Percentiles rank a stretch among this genome's conserved stretches.
Conservation (phyloP, 2,113 vertebrate genomes). For the Fulmarus glacialis region DNA sequence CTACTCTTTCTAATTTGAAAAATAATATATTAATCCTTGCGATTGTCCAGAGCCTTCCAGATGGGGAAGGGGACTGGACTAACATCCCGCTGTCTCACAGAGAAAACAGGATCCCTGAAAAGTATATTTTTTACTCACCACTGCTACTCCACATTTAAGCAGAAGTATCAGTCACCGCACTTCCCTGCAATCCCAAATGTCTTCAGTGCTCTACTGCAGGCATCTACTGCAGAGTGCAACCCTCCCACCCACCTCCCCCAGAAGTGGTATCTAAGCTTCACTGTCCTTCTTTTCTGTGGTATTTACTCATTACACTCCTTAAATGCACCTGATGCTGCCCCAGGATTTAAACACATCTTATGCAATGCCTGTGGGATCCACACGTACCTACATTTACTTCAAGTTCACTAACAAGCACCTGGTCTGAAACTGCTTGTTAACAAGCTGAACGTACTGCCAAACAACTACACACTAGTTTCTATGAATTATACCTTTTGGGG, state of each 20-base stretch:
- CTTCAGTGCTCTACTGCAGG: background rate
- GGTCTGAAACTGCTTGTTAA: background rate
- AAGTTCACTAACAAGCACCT: background rate
- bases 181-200: background rate
- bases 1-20: background rate
- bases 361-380: background rate
- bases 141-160: background rate
- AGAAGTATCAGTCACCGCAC: background rate
- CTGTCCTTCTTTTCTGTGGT: background rate
- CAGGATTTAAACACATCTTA: background rate
- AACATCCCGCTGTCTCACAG: background rate
- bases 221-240: background rate
- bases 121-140: background rate
- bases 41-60: background rate
- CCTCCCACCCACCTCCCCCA: fast-evolving
- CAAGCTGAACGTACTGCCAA: background rate
- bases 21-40: background rate
- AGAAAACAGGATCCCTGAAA: background rate
- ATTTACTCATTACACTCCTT: background rate
- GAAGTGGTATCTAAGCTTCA: background rate
- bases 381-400: fast-evolving
- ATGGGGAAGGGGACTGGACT: background rate
- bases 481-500: conserved; percentile 82
- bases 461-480: background rate
- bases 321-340: background rate